A percentile compares a stretch with the other conserved stretches of the same genome.
Conservation (phyloP, 2,113 vertebrate species). For the Ibidorhyncha struthersii region DNA sequence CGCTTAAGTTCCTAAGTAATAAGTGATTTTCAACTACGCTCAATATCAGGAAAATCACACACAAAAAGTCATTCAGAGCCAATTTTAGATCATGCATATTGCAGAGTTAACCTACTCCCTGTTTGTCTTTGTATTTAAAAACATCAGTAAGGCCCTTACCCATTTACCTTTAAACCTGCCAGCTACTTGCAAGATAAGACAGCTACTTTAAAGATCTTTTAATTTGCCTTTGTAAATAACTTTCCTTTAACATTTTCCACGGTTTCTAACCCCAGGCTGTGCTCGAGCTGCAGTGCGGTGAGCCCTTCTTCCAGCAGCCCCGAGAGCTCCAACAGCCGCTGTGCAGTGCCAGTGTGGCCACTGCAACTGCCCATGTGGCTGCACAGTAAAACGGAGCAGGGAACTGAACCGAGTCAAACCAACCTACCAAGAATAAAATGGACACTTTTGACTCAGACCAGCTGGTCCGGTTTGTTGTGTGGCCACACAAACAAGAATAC, state of each 20-base stretch:
- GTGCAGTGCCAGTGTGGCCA: background rate
- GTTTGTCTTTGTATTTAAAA: background rate
- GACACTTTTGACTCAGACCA: background rate
- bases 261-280: background rate
- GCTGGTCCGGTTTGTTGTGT: background rate
- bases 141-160: background rate
- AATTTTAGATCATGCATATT: background rate
- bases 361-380: background rate
- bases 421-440: background rate
- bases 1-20: background rate
- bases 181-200: background rate
- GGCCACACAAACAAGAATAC: background rate
- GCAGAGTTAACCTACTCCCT: background rate
- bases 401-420: background rate
- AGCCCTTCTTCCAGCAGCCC: background rate
- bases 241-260: background rate
- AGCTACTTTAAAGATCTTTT: background rate
- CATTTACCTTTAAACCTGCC: background rate
- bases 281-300: background rate
- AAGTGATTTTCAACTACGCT: background rate
- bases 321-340: accelerated
- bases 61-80: background rate
- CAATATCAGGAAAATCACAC: background rate
- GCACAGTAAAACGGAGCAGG: background rate
- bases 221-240: background rate